Percentiles rank a stretch among this genome's conserved stretches.
These are phyloP conservation scores for Idaea straminata DNA, from an alignment of 2,888 invertebrate genomes.

Conservation along the genomic window DNA sequence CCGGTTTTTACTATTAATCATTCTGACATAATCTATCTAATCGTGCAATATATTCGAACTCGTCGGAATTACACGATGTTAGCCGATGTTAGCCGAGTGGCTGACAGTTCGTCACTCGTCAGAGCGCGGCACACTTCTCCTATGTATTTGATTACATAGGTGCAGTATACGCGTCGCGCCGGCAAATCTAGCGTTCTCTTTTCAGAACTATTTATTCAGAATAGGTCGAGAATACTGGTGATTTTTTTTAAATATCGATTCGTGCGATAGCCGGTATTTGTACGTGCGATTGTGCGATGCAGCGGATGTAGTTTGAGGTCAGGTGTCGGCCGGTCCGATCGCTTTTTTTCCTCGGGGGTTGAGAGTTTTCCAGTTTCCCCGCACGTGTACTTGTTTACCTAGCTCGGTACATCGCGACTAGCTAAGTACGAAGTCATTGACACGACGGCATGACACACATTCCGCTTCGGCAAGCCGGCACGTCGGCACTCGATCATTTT, in stretches of 20 bases:
- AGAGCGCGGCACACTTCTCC: conserved; percentile 65
- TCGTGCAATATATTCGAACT: conserved; percentile 46
- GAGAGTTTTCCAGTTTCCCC: conserved; percentile 43
- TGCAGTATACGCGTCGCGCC: conserved; percentile 62
- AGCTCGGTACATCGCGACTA: conserved; percentile 43
- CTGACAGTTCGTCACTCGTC: conserved; percentile 75
- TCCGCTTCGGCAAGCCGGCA: conserved; percentile 65
- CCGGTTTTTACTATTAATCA: conserved; percentile 62
- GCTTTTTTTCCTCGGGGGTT: conserved; percentile 42
- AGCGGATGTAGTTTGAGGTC: conserved; percentile 47
- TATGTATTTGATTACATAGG: conserved; percentile 69
- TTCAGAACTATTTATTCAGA: conserved; percentile 57
- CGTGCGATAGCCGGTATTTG: conserved; percentile 44
- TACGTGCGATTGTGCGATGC: conserved; percentile 47
- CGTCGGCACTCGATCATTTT: conserved; percentile 59
- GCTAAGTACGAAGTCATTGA: conserved; percentile 69
- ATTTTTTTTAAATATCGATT: conserved; percentile 48
- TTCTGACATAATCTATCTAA: conserved; percentile 66
- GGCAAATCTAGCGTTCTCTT: conserved; percentile 54
- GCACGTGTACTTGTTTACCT: conserved; percentile 75
- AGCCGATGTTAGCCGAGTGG: conserved; percentile 58
- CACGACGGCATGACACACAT: conserved; percentile 77
- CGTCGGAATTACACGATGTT: conserved; percentile 42
- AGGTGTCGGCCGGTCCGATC: conserved; percentile 31
- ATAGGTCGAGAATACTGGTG: conserved; percentile 38